Percentiles rank a stretch among this genome's conserved stretches.
Conservation (phyloP, 2,888 invertebrate species). For the Trachelus troglodyta region DNA sequence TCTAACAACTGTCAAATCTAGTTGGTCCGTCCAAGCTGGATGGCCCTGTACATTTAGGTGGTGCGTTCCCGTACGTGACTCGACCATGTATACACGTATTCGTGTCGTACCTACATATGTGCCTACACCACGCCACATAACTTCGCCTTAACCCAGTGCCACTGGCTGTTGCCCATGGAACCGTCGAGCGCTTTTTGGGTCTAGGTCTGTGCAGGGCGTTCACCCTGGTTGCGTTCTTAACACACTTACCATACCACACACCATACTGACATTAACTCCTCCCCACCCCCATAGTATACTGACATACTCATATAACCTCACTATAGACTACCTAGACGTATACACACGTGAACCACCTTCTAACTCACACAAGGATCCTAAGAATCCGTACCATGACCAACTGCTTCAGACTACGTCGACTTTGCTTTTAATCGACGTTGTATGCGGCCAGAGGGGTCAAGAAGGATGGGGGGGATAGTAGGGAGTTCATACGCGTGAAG, state of each 20-base stretch:
- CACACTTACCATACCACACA: slow-evolving; percentile 52
- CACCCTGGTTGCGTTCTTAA: slow-evolving; percentile 55
- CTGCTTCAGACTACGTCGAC: not conserved
- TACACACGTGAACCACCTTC: not conserved
- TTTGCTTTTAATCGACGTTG: not conserved
- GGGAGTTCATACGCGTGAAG: not conserved
- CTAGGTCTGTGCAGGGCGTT: slow-evolving; percentile 63
- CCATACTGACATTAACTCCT: not conserved
- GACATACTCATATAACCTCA: not conserved
- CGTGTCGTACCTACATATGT: slow-evolving; percentile 14
- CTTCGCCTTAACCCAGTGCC: slow-evolving; percentile 62
- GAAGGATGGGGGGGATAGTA: not conserved
- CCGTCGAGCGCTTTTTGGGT: slow-evolving; percentile 57
- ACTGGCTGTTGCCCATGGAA: slow-evolving; percentile 47
- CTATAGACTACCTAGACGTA: not conserved
- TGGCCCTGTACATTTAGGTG: not conserved
- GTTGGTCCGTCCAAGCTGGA: not conserved
- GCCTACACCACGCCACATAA: slow-evolving; percentile 48
- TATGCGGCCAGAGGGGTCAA: not conserved
- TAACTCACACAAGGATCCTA: not conserved
- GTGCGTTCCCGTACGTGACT: slow-evolving; percentile 6
- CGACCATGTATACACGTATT: not conserved
- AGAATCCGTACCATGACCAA: not conserved
- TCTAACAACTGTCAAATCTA: not conserved
- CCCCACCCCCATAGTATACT: not conserved